Base-by-base conservation (phyloP, 2,113 vertebrate species). In the Sisor rabdophorus region DNA sequence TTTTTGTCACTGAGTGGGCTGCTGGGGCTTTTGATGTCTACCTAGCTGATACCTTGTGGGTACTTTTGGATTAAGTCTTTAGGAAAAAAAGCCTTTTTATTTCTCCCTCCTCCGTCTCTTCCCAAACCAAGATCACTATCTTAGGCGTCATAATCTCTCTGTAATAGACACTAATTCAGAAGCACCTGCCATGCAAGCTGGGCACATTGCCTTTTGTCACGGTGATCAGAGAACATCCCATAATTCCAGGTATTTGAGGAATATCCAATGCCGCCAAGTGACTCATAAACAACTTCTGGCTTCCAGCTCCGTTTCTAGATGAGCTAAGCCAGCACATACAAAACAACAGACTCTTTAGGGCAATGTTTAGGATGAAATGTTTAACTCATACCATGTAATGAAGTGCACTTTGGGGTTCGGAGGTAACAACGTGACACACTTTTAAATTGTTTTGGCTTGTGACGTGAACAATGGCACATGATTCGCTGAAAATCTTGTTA, bases 221-320 rank as follows among this genome's bases (percentile, higher is more conserved):
- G 91, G 77, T 95, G 95, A 95, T 93, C 88, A 94, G 94, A 94
- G 95, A 94, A 95, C 90, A 90, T 90, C 91, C 91, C 92, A 93
- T 94, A 94, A 95, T 96, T 93, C 94, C 92, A 96, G 95, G 94
- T 96, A 97, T 93, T 96, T 95, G 94, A 93, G 91, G 93, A 94
- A 88, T 81, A 95, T 93, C 93, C 94, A 92, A 52, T 93, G 94
- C 83, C 82, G 94, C 93, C 95, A 93, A 96, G 94, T 94, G 92
- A 94, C 93, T 94, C 93, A 94, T 95, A 93, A 92, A 94, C 91
- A 91, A 88, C 93, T 92, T 91, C 92, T 80, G 82, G 79, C 78
- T 75, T 92, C 92, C 93, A 92, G 88, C 71, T 48, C 65, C 92
- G 92, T 28, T 78, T 40, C 71, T 83, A 59, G 73, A 59, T 50